phyloP scores from a whole-genome alignment of 1,140 invertebrate genomes.

The Hycleus phaleratus region DNA sequence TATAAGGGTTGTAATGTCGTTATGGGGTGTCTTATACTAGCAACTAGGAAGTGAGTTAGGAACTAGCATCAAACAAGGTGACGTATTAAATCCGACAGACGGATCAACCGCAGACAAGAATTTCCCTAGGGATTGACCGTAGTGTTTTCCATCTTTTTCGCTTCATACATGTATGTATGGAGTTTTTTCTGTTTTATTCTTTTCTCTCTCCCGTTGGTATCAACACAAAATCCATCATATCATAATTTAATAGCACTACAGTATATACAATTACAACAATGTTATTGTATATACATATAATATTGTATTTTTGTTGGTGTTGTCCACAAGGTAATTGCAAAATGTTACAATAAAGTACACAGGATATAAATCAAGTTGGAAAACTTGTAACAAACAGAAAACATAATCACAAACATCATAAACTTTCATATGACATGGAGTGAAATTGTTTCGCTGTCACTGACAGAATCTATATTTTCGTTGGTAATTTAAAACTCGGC shows the following conservation, averaged over 20 bases:
- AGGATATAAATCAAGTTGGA: slow-evolving; percentile 23
- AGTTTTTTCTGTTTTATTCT: too few species aligned
- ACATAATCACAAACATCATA: slow-evolving; percentile 31
- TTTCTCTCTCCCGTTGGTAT: too few species aligned
- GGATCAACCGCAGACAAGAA: slow-evolving; percentile 22
- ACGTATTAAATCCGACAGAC: slow-evolving; percentile 24
- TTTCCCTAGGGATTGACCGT: slow-evolving; percentile 16
- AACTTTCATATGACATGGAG: slow-evolving; percentile 29
- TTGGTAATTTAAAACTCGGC: slow-evolving; percentile 28
- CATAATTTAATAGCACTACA: too few species aligned
- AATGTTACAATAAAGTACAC: slow-evolving; percentile 14
- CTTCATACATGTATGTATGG: too few species aligned
- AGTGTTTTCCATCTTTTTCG: background rate
- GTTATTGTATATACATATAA: too few species aligned
- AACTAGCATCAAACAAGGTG: slow-evolving; percentile 23
- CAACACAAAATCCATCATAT: too few species aligned
- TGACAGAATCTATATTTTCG: slow-evolving; percentile 28
- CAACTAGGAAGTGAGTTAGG: slow-evolving; percentile 4
- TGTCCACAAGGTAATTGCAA: slow-evolving; percentile 14
- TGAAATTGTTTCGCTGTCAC: slow-evolving; percentile 26
- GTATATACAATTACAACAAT: too few species aligned
- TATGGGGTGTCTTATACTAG: slow-evolving; percentile 8
- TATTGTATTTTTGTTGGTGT: too few species aligned
- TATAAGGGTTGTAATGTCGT: slow-evolving; percentile 13
- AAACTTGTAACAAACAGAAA: slow-evolving; percentile 23